Percentiles rank a stretch among this genome's conserved stretches.
Conservation (phyloP, 1,140 invertebrate genomes). For the Solenopsis fugax region DNA sequence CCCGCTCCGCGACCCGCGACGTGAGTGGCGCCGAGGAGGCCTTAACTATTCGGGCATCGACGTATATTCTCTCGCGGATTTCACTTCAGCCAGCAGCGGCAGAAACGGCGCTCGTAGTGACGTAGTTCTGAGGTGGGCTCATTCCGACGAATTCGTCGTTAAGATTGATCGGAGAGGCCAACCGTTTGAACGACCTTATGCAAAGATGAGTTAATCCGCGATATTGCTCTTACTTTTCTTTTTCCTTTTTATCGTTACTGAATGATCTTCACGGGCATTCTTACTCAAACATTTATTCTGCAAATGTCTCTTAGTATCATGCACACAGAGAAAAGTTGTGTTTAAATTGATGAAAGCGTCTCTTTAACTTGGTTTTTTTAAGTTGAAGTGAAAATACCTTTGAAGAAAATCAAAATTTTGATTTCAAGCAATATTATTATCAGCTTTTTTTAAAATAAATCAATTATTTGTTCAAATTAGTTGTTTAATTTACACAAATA, state of each 20-base stretch:
- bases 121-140: slow-evolving; percentile 35
- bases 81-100: slow-evolving; percentile 14
- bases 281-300: neutral
- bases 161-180: neutral
- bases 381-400: too few species aligned
- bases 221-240: neutral
- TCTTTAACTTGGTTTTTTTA: too few species aligned
- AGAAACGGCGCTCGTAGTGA: slow-evolving; percentile 31
- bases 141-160: slow-evolving; percentile 30
- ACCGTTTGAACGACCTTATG: neutral
- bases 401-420: too few species aligned
- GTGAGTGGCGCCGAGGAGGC: slow-evolving; percentile 21
- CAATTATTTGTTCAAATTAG: too few species aligned
- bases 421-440: too few species aligned
- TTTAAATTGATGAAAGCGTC: too few species aligned
- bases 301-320: neutral
- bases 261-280: neutral
- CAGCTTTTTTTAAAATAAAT: too few species aligned
- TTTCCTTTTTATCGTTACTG: neutral
- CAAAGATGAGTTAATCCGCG: slow-evolving; percentile 2
- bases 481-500: too few species aligned
- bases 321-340: too few species aligned
- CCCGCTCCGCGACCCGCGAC: neutral
- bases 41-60: slow-evolving; percentile 16
- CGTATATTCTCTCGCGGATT: slow-evolving; percentile 45